phyloP scores from a whole-genome alignment of 35 echinoderm and acorn worm species.

The Stichopus chloronotus region DNA sequence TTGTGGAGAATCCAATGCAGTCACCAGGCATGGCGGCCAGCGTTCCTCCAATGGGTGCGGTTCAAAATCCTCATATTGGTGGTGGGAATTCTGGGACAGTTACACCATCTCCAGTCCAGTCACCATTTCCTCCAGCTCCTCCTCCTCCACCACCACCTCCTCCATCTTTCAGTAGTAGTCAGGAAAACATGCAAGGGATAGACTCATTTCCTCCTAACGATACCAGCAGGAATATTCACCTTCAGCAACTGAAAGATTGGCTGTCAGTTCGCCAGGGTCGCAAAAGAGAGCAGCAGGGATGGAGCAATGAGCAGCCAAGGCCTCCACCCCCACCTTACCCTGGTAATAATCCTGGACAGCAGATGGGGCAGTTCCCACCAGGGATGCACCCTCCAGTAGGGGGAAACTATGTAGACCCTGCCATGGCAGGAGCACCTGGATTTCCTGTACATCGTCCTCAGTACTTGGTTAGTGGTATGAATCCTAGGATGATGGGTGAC shows the following conservation, averaged over 20 bases:
- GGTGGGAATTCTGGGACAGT: slow-evolving; percentile 2
- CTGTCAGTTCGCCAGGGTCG: slow-evolving; percentile 71
- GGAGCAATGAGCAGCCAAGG: slow-evolving; percentile 68
- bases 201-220: slow-evolving; percentile 42
- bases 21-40: slow-evolving; percentile 59
- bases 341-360: slow-evolving; percentile 39
- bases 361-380: slow-evolving; percentile 25
- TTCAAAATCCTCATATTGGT: slow-evolving; percentile 47
- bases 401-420: slow-evolving; percentile 10
- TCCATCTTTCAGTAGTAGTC: slow-evolving; percentile 18
- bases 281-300: slow-evolving; percentile 63
- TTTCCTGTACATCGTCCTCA: slow-evolving; percentile 18
- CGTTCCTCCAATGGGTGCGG: slow-evolving; percentile 48
- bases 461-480: slow-evolving; percentile 15
- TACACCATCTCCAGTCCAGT: slow-evolving; percentile 49
- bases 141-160: slow-evolving; percentile 15
- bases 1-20: slow-evolving; percentile 62
- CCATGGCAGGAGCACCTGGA: background rate
- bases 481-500: slow-evolving; percentile 14
- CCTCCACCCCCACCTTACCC: slow-evolving; percentile 96
- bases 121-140: slow-evolving; percentile 14
- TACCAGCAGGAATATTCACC: slow-evolving; percentile 59
- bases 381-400: slow-evolving; percentile 3
- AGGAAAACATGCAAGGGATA: slow-evolving; percentile 29
- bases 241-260: slow-evolving; percentile 76